These are phyloP conservation scores for Amyelois transitella DNA, from an alignment of 1,140 invertebrate species.

Conservation along the genomic window DNA sequence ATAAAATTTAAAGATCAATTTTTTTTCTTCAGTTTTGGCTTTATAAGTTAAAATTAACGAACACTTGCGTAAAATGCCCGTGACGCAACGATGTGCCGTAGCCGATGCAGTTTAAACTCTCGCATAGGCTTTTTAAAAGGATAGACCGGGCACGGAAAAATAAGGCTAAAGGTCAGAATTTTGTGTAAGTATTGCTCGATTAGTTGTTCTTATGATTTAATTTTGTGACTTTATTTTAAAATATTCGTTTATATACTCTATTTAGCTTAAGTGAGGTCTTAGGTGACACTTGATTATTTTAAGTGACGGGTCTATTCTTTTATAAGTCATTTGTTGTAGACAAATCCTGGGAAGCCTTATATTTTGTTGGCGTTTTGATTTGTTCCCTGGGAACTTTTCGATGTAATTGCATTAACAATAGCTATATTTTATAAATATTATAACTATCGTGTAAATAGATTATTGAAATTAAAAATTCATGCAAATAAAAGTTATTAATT, in stretches of 20 bases:
- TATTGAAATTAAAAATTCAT: constrained; percentile 23
- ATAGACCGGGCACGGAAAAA: neutral
- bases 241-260: too few relatives aligned
- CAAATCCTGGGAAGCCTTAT: neutral
- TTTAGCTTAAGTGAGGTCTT: too few relatives aligned
- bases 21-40: neutral
- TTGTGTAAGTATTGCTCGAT: too few relatives aligned
- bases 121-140: neutral
- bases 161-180: neutral
- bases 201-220: too few relatives aligned
- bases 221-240: neutral
- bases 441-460: constrained; percentile 27
- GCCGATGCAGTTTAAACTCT: neutral
- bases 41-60: neutral
- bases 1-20: neutral
- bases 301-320: neutral
- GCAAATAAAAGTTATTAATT: constrained; percentile 26
- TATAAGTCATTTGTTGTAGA: neutral
- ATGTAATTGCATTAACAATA: constrained; percentile 15
- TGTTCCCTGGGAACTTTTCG: neutral
- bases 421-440: constrained; percentile 24
- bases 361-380: neutral
- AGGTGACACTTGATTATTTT: too few relatives aligned
- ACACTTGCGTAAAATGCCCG: neutral
- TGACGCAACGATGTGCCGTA: neutral